phyloP scores from a whole-genome alignment of 2,797 vertebrate species.

The Fistularia commersonii region DNA sequence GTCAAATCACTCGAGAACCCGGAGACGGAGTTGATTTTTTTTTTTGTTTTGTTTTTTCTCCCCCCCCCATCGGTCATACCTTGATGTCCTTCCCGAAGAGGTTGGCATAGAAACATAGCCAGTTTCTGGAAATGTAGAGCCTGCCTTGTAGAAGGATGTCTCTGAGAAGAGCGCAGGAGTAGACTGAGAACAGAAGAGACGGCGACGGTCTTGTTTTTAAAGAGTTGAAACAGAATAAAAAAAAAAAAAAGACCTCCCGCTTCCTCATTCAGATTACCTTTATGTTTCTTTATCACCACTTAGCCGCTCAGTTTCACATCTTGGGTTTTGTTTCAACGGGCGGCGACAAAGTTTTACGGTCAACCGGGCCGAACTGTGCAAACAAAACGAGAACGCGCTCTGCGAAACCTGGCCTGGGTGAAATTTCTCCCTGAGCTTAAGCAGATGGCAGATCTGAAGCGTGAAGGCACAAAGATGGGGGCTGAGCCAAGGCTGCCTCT shows the following conservation, averaged over 20 bases:
- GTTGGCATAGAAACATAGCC: constrained; percentile 97
- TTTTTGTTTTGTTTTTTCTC: constrained; percentile 12
- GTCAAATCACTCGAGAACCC: constrained; percentile 2
- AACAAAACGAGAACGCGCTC: not conserved
- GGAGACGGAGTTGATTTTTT: constrained; percentile 18
- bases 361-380: not conserved
- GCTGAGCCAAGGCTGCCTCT: too few species aligned
- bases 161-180: constrained; percentile 93
- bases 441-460: constrained; percentile 5
- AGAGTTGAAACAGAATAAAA: too few species aligned
- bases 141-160: constrained; percentile 94
- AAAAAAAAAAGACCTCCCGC: too few species aligned
- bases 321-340: too few species aligned
- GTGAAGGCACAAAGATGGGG: not conserved
- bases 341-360: not conserved
- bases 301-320: too few species aligned
- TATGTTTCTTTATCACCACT: too few species aligned
- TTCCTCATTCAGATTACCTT: too few species aligned
- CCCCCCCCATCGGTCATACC: constrained; percentile 63
- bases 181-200: constrained; percentile 74
- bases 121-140: constrained; percentile 95
- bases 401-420: not conserved
- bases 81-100: constrained; percentile 96
- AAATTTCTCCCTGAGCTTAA: constrained; percentile 3
- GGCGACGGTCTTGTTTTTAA: too few species aligned